Evolutionary conservation across 1,140 invertebrate species (phyloP).

Genomic region (Carposina sasakii): DNA sequence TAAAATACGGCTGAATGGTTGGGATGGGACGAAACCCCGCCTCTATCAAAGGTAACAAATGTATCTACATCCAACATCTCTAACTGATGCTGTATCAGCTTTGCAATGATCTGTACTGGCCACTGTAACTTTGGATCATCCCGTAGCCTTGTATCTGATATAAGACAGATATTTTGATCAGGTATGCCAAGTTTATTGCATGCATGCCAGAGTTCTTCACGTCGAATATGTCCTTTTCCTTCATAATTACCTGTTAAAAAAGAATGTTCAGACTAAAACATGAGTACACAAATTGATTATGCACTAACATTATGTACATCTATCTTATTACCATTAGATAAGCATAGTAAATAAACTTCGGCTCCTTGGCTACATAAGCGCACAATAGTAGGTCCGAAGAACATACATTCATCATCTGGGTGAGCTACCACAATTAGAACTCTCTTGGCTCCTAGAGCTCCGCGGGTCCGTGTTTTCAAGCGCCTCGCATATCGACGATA

Average conservation of each 20-base stretch:
- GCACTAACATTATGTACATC: no score
- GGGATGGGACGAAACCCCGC: conserved; percentile 90
- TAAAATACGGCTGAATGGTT: conserved; percentile 92
- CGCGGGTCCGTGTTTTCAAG: conserved; percentile 50
- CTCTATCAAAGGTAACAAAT: conserved; percentile 92
- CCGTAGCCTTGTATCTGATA: conserved; percentile 79
- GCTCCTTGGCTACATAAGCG: conserved; percentile 76
- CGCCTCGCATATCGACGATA: conserved; percentile 60
- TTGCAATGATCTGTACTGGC: conserved; percentile 81
- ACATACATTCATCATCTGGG: conserved; percentile 99
- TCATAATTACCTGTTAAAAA: conserved; percentile 79
- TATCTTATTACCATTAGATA: conserved; percentile 93
- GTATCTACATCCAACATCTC: conserved; percentile 85
- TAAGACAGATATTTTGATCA: conserved; percentile 81
- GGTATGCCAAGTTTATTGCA: conserved; percentile 85
- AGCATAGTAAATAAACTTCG: conserved; percentile 86
- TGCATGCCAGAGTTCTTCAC: conserved; percentile 85
- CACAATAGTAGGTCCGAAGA: conserved; percentile 94
- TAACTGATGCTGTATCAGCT: conserved; percentile 81
- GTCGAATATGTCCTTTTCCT: conserved; percentile 78
- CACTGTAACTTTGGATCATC: conserved; percentile 85
- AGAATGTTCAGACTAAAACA: background rate
- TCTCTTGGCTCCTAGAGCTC: conserved; percentile 66
- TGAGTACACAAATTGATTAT: no score
- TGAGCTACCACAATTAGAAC: conserved; percentile 92